Base-by-base conservation (phyloP, 2,888 invertebrate genomes). In the Eubasilissa splendida region DNA sequence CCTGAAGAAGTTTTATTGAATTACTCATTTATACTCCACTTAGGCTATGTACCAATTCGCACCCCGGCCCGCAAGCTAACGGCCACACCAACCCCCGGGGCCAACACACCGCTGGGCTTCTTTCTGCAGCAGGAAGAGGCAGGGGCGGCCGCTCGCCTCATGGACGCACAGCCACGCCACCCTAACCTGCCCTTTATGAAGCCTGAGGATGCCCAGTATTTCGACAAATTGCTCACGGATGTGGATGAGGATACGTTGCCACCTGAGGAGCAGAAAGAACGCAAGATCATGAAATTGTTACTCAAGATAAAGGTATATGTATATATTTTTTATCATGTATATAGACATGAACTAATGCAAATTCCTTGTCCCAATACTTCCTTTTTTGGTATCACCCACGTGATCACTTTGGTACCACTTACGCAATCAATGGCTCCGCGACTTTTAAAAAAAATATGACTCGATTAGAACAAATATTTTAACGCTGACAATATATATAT, bases 141-240 rank as follows among this genome's bases (percentile, higher is more conserved):
- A 87, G 93, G 93, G 75, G 93, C 95, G 0, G 97, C 97, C 86
- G 96, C 96, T 88, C 88, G 90, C 74, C 91, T 93, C 84, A 94
- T 98, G 86, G 99, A 99, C 88, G 97, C 97, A 87, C 99, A 99
- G 90, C 99, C 99, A 1, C 99, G 98, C 88, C 96, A 96, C 0
- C 92, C 93, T 86, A 99, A 99, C 90, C 92, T 99, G 85, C 99
- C 99, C 14, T 98, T 99, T 87, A 96, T 99, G 95, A 99, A 99
- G 88, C 99, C 99, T 0, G 99, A 99, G 89, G 99, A 99, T 90
- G 98, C 99, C 68, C 99, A 99, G 90, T 99, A 99, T 90, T 99
- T 99, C 89, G 99, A 99, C 89, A 99, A 99, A 89, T 91, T 99
- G 84, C 92, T 99, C 84, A 94, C 98, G 77, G 99, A 99, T 87